Percentiles rank a stretch among this genome's conserved stretches.
Conservation (phyloP, 2,888 invertebrate genomes). For the Halictus ligatus region DNA sequence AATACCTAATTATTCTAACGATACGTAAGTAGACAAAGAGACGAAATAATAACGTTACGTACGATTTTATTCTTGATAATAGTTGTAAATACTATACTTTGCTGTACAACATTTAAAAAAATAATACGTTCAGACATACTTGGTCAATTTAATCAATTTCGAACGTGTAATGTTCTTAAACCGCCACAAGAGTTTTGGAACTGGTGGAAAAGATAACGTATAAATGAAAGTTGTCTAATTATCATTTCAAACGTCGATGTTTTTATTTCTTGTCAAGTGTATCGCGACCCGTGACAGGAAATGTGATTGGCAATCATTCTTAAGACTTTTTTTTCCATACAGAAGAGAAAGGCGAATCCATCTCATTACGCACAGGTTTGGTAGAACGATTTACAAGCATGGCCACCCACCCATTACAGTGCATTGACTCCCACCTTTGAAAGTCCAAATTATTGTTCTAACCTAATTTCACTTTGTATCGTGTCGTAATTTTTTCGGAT, state of each 20-base stretch:
- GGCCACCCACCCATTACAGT: constrained; percentile 62
- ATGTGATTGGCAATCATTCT: constrained; percentile 6
- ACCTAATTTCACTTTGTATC: constrained; percentile 63
- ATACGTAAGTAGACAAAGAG: no score
- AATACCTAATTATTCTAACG: no score
- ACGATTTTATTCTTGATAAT: no score
- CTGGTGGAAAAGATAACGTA: background rate
- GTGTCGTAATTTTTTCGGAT: background rate
- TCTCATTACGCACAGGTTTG: constrained; percentile 61
- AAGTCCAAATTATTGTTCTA: constrained; percentile 65
- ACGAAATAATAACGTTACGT: no score
- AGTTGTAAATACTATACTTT: background rate
- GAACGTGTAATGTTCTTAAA: background rate
- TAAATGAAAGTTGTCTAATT: background rate
- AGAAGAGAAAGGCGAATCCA: constrained; percentile 50
- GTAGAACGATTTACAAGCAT: constrained; percentile 60
- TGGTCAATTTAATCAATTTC: no score
- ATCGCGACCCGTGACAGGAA: background rate
- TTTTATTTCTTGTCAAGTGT: background rate
- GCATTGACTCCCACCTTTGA: constrained; percentile 60
- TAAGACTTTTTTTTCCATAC: constrained; percentile 9
- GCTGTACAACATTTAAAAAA: background rate
- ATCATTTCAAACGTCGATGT: constrained; percentile 4
- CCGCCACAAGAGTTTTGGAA: background rate
- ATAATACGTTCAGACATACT: no score